Evolutionary conservation across 2,113 vertebrate genomes (phyloP), one percentile per base, ranked within the genome.

Genomic region (Prionailurus bengalensis): DNA sequence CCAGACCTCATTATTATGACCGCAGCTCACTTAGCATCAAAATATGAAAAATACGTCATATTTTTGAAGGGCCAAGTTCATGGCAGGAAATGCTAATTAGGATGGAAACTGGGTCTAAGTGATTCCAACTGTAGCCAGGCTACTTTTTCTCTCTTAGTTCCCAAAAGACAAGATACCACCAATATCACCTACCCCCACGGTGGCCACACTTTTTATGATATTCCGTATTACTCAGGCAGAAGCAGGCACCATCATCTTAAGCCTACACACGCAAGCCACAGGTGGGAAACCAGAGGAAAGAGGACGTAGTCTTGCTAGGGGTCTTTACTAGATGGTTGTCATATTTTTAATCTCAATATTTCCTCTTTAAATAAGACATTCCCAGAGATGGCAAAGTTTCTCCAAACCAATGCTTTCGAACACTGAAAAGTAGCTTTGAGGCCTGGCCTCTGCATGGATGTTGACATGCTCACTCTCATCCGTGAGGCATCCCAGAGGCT

Each of bases 391-490:
- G 15, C 1, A 5, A 4, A 8, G 8, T 27, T 27, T 27, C 7
- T 7, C n/a, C 21, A 45, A 14, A 45, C 2, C 2, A 0, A 2
- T 2, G 23, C 23, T 73, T 42, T 53, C 6, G 17, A 25, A 9
- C 0, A 3, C 7, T 12, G 33, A 33, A 16, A 7, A 13, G 3
- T 0, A 4, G 14, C 9, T 3, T 8, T 21, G 3, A 16, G 53
- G 2, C n/a, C 16, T 2, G 9, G 7, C 6, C 10, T 8, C 61
- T 14, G 10, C 9, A 8, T 10, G 29, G 2, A 51, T 2, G 5
- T 0, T 0, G 0, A 0, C 7, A n/a, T 12, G n/a, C 16, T 61
- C 61, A 6, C 25, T 16, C 25, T 36, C 31, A 0, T 1, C 3
- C 5, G 27, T 12, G 25, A 42, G 12, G 42, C 1, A 0, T 25